These are phyloP conservation scores for Dysmachus trigonus DNA, from an alignment of 2,888 invertebrate species.

Conservation along the genomic window DNA sequence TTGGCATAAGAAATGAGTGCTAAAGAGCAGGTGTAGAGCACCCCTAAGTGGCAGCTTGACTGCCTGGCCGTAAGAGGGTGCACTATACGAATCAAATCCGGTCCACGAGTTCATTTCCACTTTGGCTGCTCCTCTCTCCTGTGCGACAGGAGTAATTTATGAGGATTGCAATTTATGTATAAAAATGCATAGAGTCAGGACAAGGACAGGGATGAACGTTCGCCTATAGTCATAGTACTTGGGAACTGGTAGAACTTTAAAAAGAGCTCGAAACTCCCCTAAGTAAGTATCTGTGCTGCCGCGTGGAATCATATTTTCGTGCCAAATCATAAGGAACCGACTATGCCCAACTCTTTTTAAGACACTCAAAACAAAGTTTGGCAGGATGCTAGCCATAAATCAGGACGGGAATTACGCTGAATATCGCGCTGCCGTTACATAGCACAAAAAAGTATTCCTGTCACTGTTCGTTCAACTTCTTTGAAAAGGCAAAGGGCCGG, in stretches of 20 bases:
- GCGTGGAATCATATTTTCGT: conserved; percentile 7
- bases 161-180: conserved; percentile 18
- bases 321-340: background rate
- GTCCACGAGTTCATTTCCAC: background rate
- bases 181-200: background rate
- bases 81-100: background rate
- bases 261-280: background rate
- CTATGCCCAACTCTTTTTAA: background rate
- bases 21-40: background rate
- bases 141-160: conserved; percentile 20
- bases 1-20: conserved; percentile 15
- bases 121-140: background rate
- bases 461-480: background rate
- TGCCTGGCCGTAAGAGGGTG: background rate
- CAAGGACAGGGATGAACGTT: background rate
- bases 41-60: conserved; percentile 9
- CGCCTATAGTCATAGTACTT: background rate
- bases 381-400: conserved; percentile 26
- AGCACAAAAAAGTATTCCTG: background rate
- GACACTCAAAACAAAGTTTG: conserved; percentile 30
- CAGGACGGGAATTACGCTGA: conserved; percentile 17
- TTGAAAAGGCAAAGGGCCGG: background rate
- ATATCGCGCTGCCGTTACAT: background rate
- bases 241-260: background rate
- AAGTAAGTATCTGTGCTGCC: background rate